phyloP scores from a whole-genome alignment of 2,113 vertebrate genomes.

The Picathartes gymnocephalus region DNA sequence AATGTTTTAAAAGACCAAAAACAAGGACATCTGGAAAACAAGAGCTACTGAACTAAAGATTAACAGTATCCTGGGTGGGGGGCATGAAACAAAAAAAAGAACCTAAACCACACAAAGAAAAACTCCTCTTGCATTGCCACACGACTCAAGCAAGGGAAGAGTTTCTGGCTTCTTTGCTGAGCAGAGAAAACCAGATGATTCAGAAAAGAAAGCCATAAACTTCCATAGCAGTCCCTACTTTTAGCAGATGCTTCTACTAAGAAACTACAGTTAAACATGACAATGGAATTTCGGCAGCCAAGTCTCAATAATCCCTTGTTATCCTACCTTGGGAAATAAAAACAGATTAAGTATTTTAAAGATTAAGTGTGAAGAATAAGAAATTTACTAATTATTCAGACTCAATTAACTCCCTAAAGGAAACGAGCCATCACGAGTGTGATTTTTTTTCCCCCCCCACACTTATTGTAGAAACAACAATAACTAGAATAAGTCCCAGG shows the following conservation, averaged over 20 bases:
- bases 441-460: fast-evolving
- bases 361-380: background rate
- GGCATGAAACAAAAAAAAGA: background rate
- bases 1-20: background rate
- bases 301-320: background rate
- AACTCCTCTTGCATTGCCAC: background rate
- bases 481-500: background rate
- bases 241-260: background rate
- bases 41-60: background rate
- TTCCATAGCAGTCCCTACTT: background rate
- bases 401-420: background rate
- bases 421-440: background rate
- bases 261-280: background rate
- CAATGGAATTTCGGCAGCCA: background rate
- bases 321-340: background rate
- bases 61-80: background rate
- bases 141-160: background rate
- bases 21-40: background rate
- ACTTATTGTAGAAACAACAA: background rate
- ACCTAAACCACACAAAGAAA: background rate
- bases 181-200: background rate
- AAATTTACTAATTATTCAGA: background rate
- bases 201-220: background rate
- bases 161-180: background rate
- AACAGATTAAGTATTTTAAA: background rate